Evolutionary conservation across 1,140 invertebrate genomes (phyloP).

Genomic region (Steinernema feltiae): DNA sequence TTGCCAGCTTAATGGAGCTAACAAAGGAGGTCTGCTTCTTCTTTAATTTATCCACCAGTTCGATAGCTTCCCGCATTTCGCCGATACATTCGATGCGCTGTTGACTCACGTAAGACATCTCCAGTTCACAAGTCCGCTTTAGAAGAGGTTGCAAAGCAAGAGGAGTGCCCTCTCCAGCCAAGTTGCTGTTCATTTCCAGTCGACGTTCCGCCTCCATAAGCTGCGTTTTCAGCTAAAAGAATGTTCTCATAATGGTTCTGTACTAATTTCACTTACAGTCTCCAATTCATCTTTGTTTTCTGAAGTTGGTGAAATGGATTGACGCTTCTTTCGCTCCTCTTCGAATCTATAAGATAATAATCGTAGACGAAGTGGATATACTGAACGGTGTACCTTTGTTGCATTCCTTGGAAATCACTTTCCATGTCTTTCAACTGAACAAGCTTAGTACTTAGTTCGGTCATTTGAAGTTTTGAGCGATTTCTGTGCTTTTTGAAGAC

Average conservation of each 20-base stretch:
- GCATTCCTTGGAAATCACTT: conserved; percentile 46
- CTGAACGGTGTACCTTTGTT: conserved; percentile 31
- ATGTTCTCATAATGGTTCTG: background rate
- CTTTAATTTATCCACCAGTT: conserved; percentile 52
- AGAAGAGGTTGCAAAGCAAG: conserved; percentile 50
- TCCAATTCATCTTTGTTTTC: conserved; percentile 19
- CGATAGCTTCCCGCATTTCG: conserved; percentile 55
- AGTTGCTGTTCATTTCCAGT: conserved; percentile 39
- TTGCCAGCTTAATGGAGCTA: conserved; percentile 54
- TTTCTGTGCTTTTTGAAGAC: conserved; percentile 21
- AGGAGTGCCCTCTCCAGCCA: conserved; percentile 22
- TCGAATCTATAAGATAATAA: conserved; percentile 37
- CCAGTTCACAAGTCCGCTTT: conserved; percentile 51
- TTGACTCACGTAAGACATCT: conserved; percentile 45
- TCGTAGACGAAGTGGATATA: background rate
- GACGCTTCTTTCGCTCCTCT: conserved; percentile 25
- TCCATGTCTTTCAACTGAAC: conserved; percentile 49
- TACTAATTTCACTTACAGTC: background rate
- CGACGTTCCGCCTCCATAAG: conserved; percentile 46
- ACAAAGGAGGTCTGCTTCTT: conserved; percentile 51
- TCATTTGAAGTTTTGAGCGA: conserved; percentile 21
- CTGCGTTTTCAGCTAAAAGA: conserved; percentile 45
- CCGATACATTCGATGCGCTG: conserved; percentile 48
- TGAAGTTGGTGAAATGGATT: conserved; percentile 29
- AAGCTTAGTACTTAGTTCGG: conserved; percentile 33